These are phyloP conservation scores for Cerastis leucographa DNA, from an alignment of 2,888 invertebrate species.

Conservation along the genomic window DNA sequence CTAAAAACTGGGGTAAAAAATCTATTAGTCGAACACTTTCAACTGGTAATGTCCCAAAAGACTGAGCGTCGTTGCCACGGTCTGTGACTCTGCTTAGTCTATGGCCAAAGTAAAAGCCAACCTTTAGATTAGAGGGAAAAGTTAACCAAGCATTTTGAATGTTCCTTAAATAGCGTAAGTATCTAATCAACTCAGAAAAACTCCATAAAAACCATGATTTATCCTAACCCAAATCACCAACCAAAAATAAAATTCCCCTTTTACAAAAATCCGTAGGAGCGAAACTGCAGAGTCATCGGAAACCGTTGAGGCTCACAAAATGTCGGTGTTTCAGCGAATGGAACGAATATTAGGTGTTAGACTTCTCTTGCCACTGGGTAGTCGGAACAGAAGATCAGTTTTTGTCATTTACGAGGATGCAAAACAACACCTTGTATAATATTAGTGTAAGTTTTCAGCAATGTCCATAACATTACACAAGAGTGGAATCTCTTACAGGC, in stretches of 20 bases:
- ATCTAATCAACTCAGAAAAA: not conserved
- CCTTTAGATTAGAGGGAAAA: not conserved
- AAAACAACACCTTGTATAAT: too few relatives aligned
- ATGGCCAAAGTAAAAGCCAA: not conserved
- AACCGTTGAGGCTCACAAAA: conserved; percentile 43
- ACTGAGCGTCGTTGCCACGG: not conserved
- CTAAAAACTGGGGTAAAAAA: not conserved
- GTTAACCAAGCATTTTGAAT: not conserved
- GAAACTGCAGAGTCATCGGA: conserved; percentile 58
- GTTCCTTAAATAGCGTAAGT: not conserved
- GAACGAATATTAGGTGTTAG: conserved; percentile 47
- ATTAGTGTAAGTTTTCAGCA: too few relatives aligned
- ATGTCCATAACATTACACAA: too few relatives aligned
- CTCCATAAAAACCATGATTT: not conserved
- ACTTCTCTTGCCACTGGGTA: conserved; percentile 3
- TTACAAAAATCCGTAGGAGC: conserved; percentile 15
- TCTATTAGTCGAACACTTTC: not conserved
- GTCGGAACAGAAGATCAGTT: not conserved
- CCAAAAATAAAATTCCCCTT: conserved; percentile 14
- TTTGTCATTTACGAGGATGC: too few relatives aligned
- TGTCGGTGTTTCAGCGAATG: conserved; percentile 34
- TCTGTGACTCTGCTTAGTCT: not conserved
- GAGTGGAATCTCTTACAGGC: too few relatives aligned
- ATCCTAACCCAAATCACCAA: not conserved
- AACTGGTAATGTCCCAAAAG: not conserved